Percentiles rank a stretch among this genome's conserved stretches.
phyloP scores from a whole-genome alignment of 2,113 vertebrate species.

The Gasterosteus nipponicus region DNA sequence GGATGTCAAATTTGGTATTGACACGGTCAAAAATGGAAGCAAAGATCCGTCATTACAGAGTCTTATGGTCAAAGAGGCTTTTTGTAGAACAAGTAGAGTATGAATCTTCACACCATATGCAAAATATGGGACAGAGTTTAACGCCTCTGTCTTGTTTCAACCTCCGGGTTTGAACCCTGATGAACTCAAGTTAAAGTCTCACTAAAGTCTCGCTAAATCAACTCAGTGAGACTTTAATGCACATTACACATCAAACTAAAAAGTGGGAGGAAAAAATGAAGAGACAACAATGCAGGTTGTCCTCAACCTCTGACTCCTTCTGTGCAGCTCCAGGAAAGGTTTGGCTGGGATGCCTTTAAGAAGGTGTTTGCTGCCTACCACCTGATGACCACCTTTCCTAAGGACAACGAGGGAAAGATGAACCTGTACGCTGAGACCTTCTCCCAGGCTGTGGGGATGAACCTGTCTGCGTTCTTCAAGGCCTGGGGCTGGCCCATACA shows the following conservation, averaged over 20 bases:
- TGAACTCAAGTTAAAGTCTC: not conserved
- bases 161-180: not conserved
- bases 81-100: too few species aligned
- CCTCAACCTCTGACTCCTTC: not conserved
- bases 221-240: not conserved
- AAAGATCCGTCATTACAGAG: not conserved
- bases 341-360: slow-evolving; percentile 85
- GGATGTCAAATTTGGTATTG: not conserved
- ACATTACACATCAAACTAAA: not conserved
- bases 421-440: slow-evolving; percentile 85
- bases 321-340: slow-evolving; percentile 82
- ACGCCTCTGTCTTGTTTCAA: too few species aligned
- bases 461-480: slow-evolving; percentile 83
- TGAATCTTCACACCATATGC: not conserved
- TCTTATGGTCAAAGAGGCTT: too few species aligned
- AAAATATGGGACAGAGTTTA: too few species aligned
- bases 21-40: not conserved
- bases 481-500: slow-evolving; percentile 86
- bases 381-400: slow-evolving; percentile 62
- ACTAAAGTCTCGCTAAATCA: not conserved
- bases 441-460: slow-evolving; percentile 77
- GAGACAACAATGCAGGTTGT: not conserved
- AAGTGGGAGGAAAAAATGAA: not conserved
- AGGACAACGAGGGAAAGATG: slow-evolving; percentile 80
- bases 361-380: slow-evolving; percentile 83